These are phyloP conservation scores for Beaufortia kweichowensis DNA, from an alignment of 2,113 vertebrate species.

Conservation along the genomic window DNA sequence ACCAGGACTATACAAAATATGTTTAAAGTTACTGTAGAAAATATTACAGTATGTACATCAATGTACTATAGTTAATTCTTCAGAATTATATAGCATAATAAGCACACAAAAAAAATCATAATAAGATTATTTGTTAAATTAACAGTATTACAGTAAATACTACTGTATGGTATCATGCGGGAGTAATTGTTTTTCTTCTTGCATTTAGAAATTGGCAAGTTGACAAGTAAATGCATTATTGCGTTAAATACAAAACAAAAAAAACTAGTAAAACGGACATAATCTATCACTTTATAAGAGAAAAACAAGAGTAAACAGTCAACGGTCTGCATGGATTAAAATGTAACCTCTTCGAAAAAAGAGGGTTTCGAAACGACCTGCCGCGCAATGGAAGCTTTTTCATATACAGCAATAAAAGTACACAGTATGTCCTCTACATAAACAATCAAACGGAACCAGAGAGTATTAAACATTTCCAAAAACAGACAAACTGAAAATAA, in stretches of 20 bases:
- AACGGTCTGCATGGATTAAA: background rate
- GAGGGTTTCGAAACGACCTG: background rate
- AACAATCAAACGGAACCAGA: background rate
- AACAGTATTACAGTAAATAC: no score
- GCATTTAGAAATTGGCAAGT: background rate
- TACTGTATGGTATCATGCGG: no score
- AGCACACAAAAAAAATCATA: no score
- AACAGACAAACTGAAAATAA: background rate
- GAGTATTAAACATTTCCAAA: background rate
- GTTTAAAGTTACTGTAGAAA: no score
- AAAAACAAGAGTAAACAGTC: background rate
- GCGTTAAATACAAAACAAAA: background rate
- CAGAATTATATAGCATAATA: no score
- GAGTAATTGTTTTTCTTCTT: no score
- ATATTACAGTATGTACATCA: no score
- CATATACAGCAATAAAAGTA: background rate
- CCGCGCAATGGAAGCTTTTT: constrained; percentile 6
- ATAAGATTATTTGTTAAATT: no score
- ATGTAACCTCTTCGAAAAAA: background rate
- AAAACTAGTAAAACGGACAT: background rate
- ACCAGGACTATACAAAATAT: no score
- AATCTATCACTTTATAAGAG: background rate
- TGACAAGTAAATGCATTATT: background rate
- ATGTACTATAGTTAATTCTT: no score
- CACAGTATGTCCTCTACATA: background rate